These are phyloP conservation scores for Monoplex corrugatus DNA, from an alignment of 2,888 invertebrate species.

Conservation along the genomic window DNA sequence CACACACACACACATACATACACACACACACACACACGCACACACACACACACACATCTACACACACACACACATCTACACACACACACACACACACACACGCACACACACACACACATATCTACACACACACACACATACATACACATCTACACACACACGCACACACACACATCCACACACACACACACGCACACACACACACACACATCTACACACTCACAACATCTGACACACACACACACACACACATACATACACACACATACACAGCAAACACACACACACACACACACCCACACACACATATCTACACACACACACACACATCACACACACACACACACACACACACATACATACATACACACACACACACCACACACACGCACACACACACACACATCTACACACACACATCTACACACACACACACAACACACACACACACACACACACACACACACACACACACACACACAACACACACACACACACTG, in stretches of 20 bases:
- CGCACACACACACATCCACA: slow-evolving; percentile 21
- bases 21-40: slow-evolving; percentile 19
- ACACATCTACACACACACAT: neutral
- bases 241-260: slow-evolving; percentile 22
- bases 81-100: slow-evolving; percentile 25
- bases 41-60: slow-evolving; percentile 18
- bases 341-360: slow-evolving; percentile 12
- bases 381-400: neutral
- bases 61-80: slow-evolving; percentile 16
- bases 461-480: neutral
- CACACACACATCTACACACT: neutral
- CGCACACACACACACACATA: neutral
- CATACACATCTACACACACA: slow-evolving; percentile 3
- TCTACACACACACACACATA: neutral
- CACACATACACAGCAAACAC: slow-evolving; percentile 10
- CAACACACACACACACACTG: neutral
- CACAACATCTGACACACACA: neutral
- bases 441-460: neutral
- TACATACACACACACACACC: neutral
- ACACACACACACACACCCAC: slow-evolving; percentile 35
- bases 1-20: slow-evolving; percentile 2
- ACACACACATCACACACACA: neutral
- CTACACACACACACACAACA: neutral
- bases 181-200: slow-evolving; percentile 31
- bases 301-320: neutral